Conservation (phyloP, 2,113 vertebrate genomes). For the Uropsilus gracilis region DNA sequence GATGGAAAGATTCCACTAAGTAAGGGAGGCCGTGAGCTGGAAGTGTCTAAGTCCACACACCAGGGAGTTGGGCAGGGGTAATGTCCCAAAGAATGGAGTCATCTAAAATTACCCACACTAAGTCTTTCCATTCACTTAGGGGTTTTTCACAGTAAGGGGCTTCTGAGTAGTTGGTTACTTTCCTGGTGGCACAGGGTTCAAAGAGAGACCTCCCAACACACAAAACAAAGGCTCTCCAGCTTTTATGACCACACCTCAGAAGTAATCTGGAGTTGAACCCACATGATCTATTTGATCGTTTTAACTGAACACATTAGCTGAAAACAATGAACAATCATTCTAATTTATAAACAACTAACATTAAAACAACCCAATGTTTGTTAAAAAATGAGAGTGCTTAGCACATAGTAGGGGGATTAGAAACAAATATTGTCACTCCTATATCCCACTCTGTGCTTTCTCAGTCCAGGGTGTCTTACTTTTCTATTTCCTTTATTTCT, state of each 20-base stretch:
- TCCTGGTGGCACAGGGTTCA: fast-evolving
- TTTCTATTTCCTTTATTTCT: too few species aligned
- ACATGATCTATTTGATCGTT: background rate
- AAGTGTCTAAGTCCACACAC: background rate
- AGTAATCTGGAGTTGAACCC: background rate
- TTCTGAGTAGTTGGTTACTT: background rate
- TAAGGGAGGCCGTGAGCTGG: fast-evolving
- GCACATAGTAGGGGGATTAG: background rate
- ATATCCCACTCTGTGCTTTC: too few species aligned
- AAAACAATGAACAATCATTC: background rate
- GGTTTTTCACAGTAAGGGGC: background rate
- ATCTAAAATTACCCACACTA: fast-evolving
- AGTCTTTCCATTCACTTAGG: background rate
- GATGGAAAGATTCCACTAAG: background rate
- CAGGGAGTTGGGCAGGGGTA: background rate
- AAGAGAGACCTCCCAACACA: background rate
- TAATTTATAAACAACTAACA: background rate
- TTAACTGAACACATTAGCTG: background rate
- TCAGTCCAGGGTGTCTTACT: too few species aligned
- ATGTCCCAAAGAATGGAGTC: background rate
- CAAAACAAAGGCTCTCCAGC: background rate
- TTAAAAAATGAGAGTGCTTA: background rate
- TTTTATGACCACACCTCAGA: background rate
- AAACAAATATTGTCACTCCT: too few species aligned
- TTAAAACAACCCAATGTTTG: background rate